phyloP scores from a whole-genome alignment of 2,888 invertebrate genomes.

The Siphonodentalium dalli region DNA sequence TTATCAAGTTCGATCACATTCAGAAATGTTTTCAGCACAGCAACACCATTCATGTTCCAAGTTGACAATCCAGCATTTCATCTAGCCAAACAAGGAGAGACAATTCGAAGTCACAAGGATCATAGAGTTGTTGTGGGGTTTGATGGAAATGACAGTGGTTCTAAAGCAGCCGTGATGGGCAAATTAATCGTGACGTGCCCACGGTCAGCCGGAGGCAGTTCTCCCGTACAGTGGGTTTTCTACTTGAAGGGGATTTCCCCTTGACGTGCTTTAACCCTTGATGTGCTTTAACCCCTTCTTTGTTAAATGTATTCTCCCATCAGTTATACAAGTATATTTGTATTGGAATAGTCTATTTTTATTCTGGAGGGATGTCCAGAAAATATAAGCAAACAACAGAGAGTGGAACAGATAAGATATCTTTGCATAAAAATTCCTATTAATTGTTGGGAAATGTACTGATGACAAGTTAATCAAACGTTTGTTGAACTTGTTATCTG shows the following conservation, averaged over 20 bases:
- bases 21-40: constrained; percentile 66
- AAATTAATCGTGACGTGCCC: constrained; percentile 63
- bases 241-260: constrained; percentile 63
- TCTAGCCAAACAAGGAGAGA: constrained; percentile 63
- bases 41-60: constrained; percentile 64
- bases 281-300: too few species aligned
- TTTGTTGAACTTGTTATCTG: too few species aligned
- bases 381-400: too few species aligned
- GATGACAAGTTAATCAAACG: too few species aligned
- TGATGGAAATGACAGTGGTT: constrained; percentile 60
- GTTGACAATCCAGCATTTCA: constrained; percentile 67
- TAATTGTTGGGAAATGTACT: too few species aligned
- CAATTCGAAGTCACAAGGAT: constrained; percentile 64
- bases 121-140: constrained; percentile 65
- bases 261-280: too few species aligned
- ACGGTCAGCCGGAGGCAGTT: constrained; percentile 58
- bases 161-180: constrained; percentile 63
- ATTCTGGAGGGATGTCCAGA: too few species aligned
- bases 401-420: too few species aligned
- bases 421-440: too few species aligned
- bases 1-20: constrained; percentile 65
- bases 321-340: too few species aligned
- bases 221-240: constrained; percentile 65
- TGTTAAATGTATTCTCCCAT: too few species aligned
- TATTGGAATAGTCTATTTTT: too few species aligned